Conservation (phyloP, 2,113 vertebrate species). For the Eolophus roseicapilla region DNA sequence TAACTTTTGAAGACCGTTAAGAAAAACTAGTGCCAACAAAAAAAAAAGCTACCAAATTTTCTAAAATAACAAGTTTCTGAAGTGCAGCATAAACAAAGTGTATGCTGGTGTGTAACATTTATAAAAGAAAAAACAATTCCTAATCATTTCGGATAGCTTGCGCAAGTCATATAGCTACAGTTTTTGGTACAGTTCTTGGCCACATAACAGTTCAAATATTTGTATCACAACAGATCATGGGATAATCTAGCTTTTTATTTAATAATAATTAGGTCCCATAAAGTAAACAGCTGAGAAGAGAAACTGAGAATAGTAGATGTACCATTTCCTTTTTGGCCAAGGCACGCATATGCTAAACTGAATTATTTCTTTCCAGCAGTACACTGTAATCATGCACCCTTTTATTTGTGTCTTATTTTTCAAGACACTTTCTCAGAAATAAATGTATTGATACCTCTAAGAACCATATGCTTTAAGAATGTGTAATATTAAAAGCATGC, state of each 20-base stretch:
- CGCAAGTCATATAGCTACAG: not conserved
- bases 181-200: not conserved
- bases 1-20: not conserved
- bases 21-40: not conserved
- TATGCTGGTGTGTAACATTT: not conserved
- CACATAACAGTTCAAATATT: not conserved
- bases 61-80: not conserved
- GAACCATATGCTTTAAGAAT: not conserved
- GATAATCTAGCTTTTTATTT: slow-evolving; percentile 9
- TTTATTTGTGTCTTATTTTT: not conserved
- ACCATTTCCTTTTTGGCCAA: slow-evolving; percentile 41
- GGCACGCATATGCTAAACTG: not conserved
- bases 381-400: not conserved
- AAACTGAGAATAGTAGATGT: slow-evolving; percentile 23
- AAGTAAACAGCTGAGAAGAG: not conserved
- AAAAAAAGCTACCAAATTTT: not conserved
- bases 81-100: not conserved
- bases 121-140: not conserved
- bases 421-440: not conserved
- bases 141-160: not conserved
- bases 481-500: not conserved
- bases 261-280: not conserved
- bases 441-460: not conserved
- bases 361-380: not conserved
- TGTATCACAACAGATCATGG: not conserved